A percentile compares a stretch with the other conserved stretches of the same genome.
Conservation (phyloP, 2,113 vertebrate species). For the Oplegnathus fasciatus region DNA sequence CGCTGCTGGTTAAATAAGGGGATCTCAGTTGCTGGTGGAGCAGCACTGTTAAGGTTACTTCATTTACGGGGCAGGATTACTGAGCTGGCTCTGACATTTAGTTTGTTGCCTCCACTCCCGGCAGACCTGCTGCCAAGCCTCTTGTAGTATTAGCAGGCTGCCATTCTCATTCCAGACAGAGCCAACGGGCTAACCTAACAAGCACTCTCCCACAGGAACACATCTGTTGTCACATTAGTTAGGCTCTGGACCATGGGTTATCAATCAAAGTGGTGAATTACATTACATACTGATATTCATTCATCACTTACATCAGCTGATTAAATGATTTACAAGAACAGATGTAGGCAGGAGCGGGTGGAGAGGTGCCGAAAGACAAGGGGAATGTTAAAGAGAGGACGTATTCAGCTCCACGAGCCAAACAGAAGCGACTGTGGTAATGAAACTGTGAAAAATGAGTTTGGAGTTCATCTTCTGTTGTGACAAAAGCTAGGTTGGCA, state of each 20-base stretch:
- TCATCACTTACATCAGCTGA: slow-evolving; percentile 54
- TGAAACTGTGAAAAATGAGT: slow-evolving; percentile 32
- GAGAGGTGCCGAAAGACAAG: slow-evolving; percentile 9
- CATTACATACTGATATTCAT: slow-evolving; percentile 41
- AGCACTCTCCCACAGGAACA: slow-evolving; percentile 58
- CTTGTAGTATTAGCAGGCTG: slow-evolving; percentile 47
- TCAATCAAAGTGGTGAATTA: slow-evolving; percentile 73
- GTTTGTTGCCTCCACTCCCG: slow-evolving; percentile 35
- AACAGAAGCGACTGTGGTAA: slow-evolving; percentile 25
- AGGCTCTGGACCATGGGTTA: slow-evolving; percentile 50
- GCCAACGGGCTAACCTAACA: slow-evolving; percentile 52
- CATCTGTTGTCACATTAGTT: slow-evolving; percentile 70
- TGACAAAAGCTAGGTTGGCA: slow-evolving; percentile 20
- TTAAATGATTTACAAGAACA: slow-evolving; percentile 55
- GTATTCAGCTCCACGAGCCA: slow-evolving; percentile 14
- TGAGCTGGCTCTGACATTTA: slow-evolving; percentile 35
- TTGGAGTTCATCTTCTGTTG: slow-evolving; percentile 11
- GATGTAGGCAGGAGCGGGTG: slow-evolving; percentile 34
- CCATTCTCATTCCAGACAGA: slow-evolving; percentile 43
- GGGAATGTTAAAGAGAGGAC: slow-evolving; percentile 13
- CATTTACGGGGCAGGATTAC: slow-evolving; percentile 55
- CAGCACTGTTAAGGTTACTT: slow-evolving; percentile 49
- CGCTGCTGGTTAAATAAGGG: slow-evolving; percentile 55
- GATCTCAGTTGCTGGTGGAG: slow-evolving; percentile 17
- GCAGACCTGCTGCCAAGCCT: slow-evolving; percentile 56